These are phyloP conservation scores for Adelosebastes latens DNA, from an alignment of 2,797 vertebrate genomes.

Conservation along the genomic window DNA sequence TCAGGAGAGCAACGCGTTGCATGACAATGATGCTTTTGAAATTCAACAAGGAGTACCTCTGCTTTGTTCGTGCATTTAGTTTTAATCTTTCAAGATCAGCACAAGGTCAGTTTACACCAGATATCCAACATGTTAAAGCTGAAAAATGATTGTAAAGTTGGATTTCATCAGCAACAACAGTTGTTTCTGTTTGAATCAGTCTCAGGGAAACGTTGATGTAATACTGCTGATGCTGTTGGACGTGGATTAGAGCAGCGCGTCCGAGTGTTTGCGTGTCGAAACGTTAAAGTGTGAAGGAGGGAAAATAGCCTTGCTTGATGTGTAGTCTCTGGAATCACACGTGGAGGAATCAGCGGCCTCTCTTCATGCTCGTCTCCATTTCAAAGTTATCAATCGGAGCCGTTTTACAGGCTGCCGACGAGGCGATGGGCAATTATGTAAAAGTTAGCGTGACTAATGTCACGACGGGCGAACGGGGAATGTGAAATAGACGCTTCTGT, in stretches of 20 bases:
- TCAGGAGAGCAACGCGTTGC: slow-evolving; percentile 36
- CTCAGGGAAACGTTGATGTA: not conserved
- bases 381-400: slow-evolving; percentile 24
- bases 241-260: not conserved
- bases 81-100: slow-evolving; percentile 10
- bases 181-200: not conserved
- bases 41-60: not conserved
- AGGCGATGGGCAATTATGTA: slow-evolving; percentile 19
- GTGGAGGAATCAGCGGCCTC: not conserved
- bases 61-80: not conserved
- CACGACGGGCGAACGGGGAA: not conserved
- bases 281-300: not conserved
- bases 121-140: not conserved
- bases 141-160: too few species aligned
- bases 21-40: slow-evolving; percentile 55
- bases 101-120: not conserved
- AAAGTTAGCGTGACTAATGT: slow-evolving; percentile 30
- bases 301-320: not conserved
- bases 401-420: slow-evolving; percentile 22
- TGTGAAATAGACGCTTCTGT: not conserved
- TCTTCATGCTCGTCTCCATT: slow-evolving; percentile 19
- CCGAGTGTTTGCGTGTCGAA: not conserved
- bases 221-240: not conserved
- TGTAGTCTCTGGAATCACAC: slow-evolving; percentile 3
- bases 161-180: not conserved